Percentiles rank a stretch among this genome's conserved stretches.
Evolutionary conservation across 2,797 vertebrate genomes (phyloP).

Genomic region (Bradypodion ventrale): DNA sequence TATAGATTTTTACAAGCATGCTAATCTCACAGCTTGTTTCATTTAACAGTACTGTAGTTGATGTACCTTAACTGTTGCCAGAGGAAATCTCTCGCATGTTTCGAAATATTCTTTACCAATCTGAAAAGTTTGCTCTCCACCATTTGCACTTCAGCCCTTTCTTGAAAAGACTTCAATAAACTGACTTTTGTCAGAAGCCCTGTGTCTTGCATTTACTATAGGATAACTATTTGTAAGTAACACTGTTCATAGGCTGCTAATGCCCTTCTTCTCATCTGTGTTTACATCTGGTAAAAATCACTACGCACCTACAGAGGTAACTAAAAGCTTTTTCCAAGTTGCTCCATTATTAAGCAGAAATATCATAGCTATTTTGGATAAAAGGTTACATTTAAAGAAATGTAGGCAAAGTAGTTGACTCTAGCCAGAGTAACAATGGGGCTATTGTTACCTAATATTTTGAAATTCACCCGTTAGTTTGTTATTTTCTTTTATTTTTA

Average conservation of each 20-base stretch:
- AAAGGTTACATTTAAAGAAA: background rate
- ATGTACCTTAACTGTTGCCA: slow-evolving; percentile 14
- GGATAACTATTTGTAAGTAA: background rate
- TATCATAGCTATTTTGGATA: background rate
- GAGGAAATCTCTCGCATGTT: background rate
- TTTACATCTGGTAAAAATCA: background rate
- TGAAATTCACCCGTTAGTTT: too few species aligned
- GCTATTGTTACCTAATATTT: too few species aligned
- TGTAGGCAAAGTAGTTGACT: too few species aligned
- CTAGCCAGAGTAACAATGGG: background rate
- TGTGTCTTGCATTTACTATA: background rate
- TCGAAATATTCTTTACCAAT: background rate
- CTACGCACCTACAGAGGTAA: background rate
- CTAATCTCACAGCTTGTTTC: slow-evolving; percentile 31
- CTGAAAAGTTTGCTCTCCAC: background rate
- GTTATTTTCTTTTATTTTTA: too few species aligned
- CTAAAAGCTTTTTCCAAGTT: background rate
- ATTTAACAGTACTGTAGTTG: background rate
- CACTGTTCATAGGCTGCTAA: background rate
- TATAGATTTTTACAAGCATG: slow-evolving; percentile 26
- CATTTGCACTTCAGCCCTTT: background rate
- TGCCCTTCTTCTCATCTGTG: background rate
- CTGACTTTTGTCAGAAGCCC: background rate
- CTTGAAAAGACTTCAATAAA: background rate
- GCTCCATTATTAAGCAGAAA: background rate